Base-by-base conservation (phyloP, 1,140 invertebrate species). In the Anoplolepis gracilipes region DNA sequence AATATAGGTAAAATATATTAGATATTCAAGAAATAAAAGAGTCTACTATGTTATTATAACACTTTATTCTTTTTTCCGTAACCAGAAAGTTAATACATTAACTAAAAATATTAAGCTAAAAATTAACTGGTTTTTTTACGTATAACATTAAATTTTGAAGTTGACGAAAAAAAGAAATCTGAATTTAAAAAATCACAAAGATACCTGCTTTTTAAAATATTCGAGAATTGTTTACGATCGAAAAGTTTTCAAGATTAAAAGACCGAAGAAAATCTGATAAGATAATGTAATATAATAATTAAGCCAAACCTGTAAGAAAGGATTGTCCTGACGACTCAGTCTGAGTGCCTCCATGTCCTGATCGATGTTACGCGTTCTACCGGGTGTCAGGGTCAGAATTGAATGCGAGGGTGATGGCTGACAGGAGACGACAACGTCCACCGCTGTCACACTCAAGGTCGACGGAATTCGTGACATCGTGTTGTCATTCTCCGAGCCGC, bases 271-370 rank as follows among this genome's bases (percentile, higher is more conserved):
- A 85, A 77, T 72, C 22, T 28, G 1, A 33, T 36, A 16, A 10
- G 59, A 70, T 30, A 81, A 53, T 2, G 16, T 53, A 59, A 25
- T 39, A 25, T 39, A 57, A 90, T 46, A 57, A 90, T 84, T 55
- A 42, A 70, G 61, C 70, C 79, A 49, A 86, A 97, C 97, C 95
- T 97, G 96, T 85, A 98, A 94, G 93, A 97, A 98, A 30, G 97
- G 97, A 95, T 98, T 98, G 92, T 98, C 97, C 94, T 98, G 97
- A 85, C 97, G 95, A 39, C 97, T 98, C 28, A 97, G 95, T 85
- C 97, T 95, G 33, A 98, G 94, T 25, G 97, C 97, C 94, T 97
- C 97, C 97, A 98, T 98, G 91, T 98, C 97, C 93, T 97, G 97
- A 92, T 97, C 97, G 90, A 98, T 97, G 94, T 97, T 97, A 88